These are phyloP conservation scores for Conistra vaccinii DNA, from an alignment of 2,888 invertebrate species.

Conservation along the genomic window DNA sequence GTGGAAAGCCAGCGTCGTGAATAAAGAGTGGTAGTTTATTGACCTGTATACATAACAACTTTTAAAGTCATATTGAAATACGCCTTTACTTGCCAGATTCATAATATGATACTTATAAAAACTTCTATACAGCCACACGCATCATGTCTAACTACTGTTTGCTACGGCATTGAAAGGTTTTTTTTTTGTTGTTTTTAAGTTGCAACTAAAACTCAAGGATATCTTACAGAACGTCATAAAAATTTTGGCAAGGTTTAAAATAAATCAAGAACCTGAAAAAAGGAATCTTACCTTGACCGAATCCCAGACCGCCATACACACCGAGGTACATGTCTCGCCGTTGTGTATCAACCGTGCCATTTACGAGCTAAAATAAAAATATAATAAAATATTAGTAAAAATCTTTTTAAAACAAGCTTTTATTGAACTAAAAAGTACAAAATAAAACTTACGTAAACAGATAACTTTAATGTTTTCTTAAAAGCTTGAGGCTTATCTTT, in stretches of 20 bases:
- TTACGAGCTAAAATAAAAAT: slow-evolving; percentile 79
- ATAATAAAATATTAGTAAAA: too few species aligned
- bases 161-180: not conserved
- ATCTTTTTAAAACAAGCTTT: too few species aligned
- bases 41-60: not conserved
- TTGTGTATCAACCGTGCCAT: slow-evolving; percentile 90
- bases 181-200: not conserved
- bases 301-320: slow-evolving; percentile 96
- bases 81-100: not conserved
- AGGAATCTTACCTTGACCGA: slow-evolving; percentile 94
- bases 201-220: slow-evolving; percentile 3
- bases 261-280: not conserved
- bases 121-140: not conserved
- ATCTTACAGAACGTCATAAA: not conserved
- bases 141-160: not conserved
- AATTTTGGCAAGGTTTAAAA: not conserved
- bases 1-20: not conserved
- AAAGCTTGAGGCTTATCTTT: too few species aligned
- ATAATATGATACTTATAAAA: too few species aligned
- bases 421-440: too few species aligned
- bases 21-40: not conserved
- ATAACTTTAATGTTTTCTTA: too few species aligned
- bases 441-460: too few species aligned
- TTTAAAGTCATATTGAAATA: not conserved
- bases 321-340: slow-evolving; percentile 95